These are phyloP conservation scores for Gymnoscopelus braueri DNA, from an alignment of 2,797 vertebrate species.

Conservation along the genomic window DNA sequence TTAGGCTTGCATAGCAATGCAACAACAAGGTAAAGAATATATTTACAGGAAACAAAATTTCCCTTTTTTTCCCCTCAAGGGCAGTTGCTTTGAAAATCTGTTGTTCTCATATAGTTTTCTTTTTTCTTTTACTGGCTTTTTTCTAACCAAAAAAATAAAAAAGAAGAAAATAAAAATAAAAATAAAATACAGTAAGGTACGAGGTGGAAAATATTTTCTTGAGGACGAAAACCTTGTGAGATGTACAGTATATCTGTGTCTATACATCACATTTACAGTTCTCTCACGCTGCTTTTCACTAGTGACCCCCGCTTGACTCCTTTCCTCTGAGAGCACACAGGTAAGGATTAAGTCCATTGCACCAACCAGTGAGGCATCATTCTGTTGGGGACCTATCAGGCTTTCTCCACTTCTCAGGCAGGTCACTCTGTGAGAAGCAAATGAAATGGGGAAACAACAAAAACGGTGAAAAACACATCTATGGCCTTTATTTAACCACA, in stretches of 20 bases:
- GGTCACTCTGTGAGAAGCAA: conserved; percentile 86
- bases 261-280: conserved; percentile 99
- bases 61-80: conserved; percentile 81
- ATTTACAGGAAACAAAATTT: conserved; percentile 95
- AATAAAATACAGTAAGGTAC: conserved; percentile 82
- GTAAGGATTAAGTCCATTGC: conserved; percentile 89
- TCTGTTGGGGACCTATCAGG: conserved; percentile 81
- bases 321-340: conserved; percentile 86
- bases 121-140: conserved; percentile 73
- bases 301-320: conserved; percentile 39
- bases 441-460: background rate
- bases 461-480: background rate
- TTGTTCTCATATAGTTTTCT: conserved; percentile 76
- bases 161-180: too few relatives aligned
- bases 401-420: conserved; percentile 72
- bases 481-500: too few relatives aligned
- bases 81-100: conserved; percentile 64
- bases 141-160: conserved; percentile 89
- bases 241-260: conserved; percentile 93
- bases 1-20: conserved; percentile 99
- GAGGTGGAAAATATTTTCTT: conserved; percentile 90
- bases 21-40: conserved; percentile 91
- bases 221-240: conserved; percentile 91
- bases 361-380: conserved; percentile 84
- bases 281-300: conserved; percentile 64